Conservation (phyloP, 2,113 vertebrate genomes). For the Aegithalos caudatus region DNA sequence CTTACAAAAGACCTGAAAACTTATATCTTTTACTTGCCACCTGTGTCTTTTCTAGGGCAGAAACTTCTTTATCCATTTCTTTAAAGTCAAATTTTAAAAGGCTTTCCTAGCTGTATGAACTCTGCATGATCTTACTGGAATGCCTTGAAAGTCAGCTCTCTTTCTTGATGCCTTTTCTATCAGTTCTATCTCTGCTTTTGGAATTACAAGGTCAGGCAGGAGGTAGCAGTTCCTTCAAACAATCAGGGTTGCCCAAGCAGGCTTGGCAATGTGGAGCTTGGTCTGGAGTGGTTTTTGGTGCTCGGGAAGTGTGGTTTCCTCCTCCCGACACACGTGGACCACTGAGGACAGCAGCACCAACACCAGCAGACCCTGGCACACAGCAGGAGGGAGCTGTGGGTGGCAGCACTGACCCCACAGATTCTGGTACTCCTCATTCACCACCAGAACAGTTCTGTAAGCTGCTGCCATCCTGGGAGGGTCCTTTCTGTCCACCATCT, state of each 20-base stretch:
- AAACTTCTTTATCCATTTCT: not conserved
- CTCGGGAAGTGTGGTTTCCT: not conserved
- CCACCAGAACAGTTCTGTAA: accelerated
- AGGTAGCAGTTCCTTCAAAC: not conserved
- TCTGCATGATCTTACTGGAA: not conserved
- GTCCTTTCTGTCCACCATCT: not conserved
- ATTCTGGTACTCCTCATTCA: accelerated
- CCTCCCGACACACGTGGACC: accelerated
- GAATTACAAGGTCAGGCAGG: not conserved
- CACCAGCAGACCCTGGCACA: accelerated
- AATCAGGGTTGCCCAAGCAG: not conserved
- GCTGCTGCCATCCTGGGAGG: accelerated
- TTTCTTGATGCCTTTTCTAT: not conserved
- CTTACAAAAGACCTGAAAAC: not conserved
- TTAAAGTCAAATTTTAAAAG: not conserved
- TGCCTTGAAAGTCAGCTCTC: not conserved
- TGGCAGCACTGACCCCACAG: accelerated
- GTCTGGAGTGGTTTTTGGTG: accelerated
- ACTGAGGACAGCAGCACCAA: not conserved
- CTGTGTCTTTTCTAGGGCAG: not conserved
- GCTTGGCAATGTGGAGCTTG: not conserved
- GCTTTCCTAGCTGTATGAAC: not conserved
- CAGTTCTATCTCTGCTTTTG: not conserved
- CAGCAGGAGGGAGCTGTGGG: not conserved
- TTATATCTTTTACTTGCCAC: not conserved